Percentiles rank a stretch among this genome's conserved stretches.
Evolutionary conservation across 2,797 vertebrate genomes (phyloP).

Genomic region (Strix occidentalis): DNA sequence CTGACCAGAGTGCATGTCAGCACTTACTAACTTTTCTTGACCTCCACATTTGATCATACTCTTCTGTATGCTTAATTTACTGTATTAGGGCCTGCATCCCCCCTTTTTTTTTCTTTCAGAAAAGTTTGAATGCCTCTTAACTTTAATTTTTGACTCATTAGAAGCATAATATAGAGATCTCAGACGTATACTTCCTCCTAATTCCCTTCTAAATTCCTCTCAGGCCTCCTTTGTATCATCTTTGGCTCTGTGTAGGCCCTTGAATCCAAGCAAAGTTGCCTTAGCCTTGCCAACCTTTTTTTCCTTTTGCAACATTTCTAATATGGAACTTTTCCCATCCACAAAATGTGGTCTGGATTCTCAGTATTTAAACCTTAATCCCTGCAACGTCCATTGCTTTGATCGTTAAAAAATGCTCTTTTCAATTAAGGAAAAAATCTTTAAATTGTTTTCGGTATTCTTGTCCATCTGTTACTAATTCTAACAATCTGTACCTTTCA

Average conservation of each 20-base stretch:
- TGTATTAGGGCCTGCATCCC: not conserved
- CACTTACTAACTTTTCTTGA: not conserved
- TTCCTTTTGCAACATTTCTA: not conserved
- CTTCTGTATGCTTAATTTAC: not conserved
- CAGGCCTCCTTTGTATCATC: not conserved
- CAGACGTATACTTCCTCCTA: not conserved
- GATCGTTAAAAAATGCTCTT: not conserved
- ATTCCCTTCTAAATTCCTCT: not conserved
- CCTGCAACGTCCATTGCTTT: not conserved
- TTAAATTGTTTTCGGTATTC: not conserved
- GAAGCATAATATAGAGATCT: not conserved
- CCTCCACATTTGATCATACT: not conserved
- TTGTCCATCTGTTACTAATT: not conserved
- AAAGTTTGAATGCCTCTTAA: not conserved
- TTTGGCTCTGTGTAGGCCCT: not conserved
- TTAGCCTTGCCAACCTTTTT: not conserved
- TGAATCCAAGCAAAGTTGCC: not conserved
- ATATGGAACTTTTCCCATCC: not conserved
- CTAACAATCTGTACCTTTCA: not conserved
- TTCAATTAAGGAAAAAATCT: not conserved
- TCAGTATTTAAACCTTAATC: not conserved
- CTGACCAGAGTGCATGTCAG: not conserved
- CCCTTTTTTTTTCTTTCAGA: not conserved
- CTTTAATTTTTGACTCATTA: not conserved
- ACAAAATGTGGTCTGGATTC: not conserved